Evolutionary conservation across 2,797 vertebrate genomes (phyloP).

Genomic region (Rhabdomys pumilio): DNA sequence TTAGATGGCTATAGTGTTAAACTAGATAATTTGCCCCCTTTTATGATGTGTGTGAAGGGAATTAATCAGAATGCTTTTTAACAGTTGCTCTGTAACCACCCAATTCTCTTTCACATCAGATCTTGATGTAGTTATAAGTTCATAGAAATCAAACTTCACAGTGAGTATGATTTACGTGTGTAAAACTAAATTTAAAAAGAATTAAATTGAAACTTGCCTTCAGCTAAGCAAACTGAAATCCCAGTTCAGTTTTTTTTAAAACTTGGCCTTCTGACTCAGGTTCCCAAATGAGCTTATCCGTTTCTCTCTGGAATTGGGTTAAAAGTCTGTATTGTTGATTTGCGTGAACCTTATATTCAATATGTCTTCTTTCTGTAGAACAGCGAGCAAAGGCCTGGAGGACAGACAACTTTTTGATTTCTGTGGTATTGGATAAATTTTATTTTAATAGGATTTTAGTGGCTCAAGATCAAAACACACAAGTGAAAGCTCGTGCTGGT

Average conservation of each 20-base stretch:
- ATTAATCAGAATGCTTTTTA: neutral
- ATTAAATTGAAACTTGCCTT: constrained; percentile 48
- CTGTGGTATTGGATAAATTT: constrained; percentile 31
- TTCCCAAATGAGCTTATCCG: constrained; percentile 34
- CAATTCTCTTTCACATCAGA: constrained; percentile 25
- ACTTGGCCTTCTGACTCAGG: constrained; percentile 41
- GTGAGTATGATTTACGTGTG: neutral
- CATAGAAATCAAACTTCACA: constrained; percentile 40
- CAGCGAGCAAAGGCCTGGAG: neutral
- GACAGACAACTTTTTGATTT: constrained; percentile 32
- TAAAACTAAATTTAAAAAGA: neutral
- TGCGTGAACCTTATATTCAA: constrained; percentile 23
- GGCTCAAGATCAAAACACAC: neutral
- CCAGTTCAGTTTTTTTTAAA: constrained; percentile 36
- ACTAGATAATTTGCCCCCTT: constrained; percentile 52
- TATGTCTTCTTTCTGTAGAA: neutral
- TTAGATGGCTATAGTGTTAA: constrained; percentile 36
- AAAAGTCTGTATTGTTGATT: constrained; percentile 36
- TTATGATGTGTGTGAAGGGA: too few relatives aligned
- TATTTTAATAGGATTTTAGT: constrained; percentile 44
- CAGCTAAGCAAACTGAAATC: constrained; percentile 52
- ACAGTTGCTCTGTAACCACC: neutral
- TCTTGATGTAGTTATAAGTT: neutral
- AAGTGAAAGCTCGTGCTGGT: too few relatives aligned
- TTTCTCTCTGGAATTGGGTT: neutral